These are phyloP conservation scores for Blastomussa wellsi DNA, from an alignment of 92 coral and sea anemone genomes.

Conservation along the genomic window DNA sequence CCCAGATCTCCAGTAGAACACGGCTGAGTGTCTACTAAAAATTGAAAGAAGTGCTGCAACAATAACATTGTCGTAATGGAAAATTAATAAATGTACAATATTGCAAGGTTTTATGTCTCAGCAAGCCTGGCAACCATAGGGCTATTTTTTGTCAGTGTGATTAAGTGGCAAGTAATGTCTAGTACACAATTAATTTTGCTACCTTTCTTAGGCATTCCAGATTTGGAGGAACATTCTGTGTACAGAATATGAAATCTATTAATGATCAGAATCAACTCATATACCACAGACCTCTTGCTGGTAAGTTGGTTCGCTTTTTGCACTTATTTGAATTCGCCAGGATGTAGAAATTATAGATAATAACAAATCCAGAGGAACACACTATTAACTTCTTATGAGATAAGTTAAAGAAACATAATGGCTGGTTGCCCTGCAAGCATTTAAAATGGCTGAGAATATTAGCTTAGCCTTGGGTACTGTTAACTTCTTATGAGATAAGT, in stretches of 20 bases:
- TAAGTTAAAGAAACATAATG: no score
- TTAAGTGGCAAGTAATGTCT: background rate
- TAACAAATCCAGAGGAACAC: background rate
- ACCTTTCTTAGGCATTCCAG: slow-evolving; percentile 78
- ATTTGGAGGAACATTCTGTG: slow-evolving; percentile 93
- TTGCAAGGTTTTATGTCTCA: no score
- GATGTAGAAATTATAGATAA: background rate
- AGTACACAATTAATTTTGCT: background rate
- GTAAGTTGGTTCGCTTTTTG: slow-evolving; percentile 36
- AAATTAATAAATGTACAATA: no score
- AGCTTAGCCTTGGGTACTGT: no score
- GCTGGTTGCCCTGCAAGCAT: no score
- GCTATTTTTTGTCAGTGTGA: background rate
- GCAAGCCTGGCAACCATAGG: background rate
- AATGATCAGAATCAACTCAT: slow-evolving; percentile 81
- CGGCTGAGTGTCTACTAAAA: no score
- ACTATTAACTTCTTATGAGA: no score
- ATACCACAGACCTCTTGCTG: slow-evolving; percentile 90
- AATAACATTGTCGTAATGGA: no score
- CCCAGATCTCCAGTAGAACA: no score
- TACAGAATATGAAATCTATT: slow-evolving; percentile 90
- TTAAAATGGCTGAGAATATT: no score
- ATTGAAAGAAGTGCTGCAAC: background rate
- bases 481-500: no score
- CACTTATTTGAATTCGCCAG: background rate